phyloP scores from a whole-genome alignment of 2,888 invertebrate genomes.

The Papilio elwesi region DNA sequence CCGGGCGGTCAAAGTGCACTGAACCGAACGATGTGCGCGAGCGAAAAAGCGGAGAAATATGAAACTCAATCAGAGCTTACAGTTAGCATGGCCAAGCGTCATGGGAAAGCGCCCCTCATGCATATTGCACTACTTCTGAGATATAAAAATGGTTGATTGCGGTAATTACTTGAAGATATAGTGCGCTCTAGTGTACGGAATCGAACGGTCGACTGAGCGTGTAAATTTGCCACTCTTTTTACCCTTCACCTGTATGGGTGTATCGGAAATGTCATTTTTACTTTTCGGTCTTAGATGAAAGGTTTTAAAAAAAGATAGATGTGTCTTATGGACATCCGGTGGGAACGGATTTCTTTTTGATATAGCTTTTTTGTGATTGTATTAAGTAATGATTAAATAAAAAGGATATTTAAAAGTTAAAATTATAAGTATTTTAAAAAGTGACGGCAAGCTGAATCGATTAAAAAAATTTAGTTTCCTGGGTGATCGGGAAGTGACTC shows the following conservation, averaged over 20 bases:
- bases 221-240: conserved; percentile 25
- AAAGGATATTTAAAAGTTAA: no score
- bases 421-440: no score
- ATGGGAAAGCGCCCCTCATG: conserved; percentile 75
- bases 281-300: no score
- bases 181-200: conserved; percentile 28
- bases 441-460: no score
- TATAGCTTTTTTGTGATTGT: no score
- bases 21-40: conserved; percentile 55
- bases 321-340: no score
- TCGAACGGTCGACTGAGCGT: conserved; percentile 31
- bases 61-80: conserved; percentile 72
- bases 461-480: no score
- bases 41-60: conserved; percentile 59
- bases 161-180: conserved; percentile 53
- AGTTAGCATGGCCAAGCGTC: conserved; percentile 67
- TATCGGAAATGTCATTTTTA: no score
- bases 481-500: no score
- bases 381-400: no score
- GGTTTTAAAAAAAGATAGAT: no score
- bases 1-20: conserved; percentile 64
- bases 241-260: conserved; percentile 4
- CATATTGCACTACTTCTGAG: conserved; percentile 78
- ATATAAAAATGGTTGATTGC: conserved; percentile 53
- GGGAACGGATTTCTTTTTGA: no score